phyloP scores from a whole-genome alignment of 2,113 vertebrate species.

The Periophthalmodon schlosseri region DNA sequence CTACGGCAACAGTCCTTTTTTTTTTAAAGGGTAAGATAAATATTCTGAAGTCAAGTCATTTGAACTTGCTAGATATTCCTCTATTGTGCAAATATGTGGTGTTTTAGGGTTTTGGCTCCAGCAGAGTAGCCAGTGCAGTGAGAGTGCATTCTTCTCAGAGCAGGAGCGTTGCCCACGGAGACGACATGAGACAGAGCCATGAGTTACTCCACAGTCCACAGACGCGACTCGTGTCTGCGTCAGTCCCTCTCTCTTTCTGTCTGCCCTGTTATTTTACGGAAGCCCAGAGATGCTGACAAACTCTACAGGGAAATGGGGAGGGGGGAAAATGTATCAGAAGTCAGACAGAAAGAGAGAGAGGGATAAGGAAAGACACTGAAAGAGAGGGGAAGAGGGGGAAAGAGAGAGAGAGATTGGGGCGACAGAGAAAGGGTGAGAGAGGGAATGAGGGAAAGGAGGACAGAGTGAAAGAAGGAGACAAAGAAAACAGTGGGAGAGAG shows the following conservation, averaged over 20 bases:
- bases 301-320: conserved; percentile 50
- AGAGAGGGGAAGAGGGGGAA: background rate
- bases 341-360: background rate
- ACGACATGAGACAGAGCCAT: conserved; percentile 26
- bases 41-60: background rate
- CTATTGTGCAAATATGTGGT: background rate
- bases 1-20: too few species aligned
- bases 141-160: conserved; percentile 62
- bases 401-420: too few species aligned
- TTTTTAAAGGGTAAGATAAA: too few species aligned
- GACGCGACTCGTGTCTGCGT: conserved; percentile 64
- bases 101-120: conserved; percentile 1
- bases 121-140: conserved; percentile 11
- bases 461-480: too few species aligned
- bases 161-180: conserved; percentile 68
- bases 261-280: conserved; percentile 71
- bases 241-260: conserved; percentile 66
- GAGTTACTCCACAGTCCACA: conserved; percentile 45
- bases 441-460: too few species aligned
- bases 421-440: too few species aligned
- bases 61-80: background rate
- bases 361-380: background rate
- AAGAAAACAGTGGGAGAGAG: too few species aligned
- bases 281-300: conserved; percentile 72
- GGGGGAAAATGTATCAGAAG: background rate